These are phyloP conservation scores for Denticeps clupeoides DNA, from an alignment of 2,797 vertebrate species.

Conservation along the genomic window DNA sequence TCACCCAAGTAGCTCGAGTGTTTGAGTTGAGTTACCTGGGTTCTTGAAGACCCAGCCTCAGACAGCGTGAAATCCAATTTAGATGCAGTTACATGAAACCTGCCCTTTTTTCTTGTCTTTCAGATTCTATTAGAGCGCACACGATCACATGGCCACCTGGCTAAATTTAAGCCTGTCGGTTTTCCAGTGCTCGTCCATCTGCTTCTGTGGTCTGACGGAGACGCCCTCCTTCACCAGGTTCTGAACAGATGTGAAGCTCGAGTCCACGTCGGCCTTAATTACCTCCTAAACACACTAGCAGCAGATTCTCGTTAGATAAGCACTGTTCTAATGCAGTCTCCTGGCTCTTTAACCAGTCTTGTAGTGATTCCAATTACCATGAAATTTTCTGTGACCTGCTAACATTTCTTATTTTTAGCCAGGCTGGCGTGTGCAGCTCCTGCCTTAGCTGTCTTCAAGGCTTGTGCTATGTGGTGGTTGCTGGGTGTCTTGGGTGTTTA, in stretches of 20 bases:
- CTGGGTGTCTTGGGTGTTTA: no score
- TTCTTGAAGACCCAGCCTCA: not conserved
- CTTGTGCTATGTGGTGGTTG: no score
- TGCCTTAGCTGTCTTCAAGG: constrained; percentile 2
- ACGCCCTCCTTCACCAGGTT: constrained; percentile 16
- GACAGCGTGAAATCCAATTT: constrained; percentile 20
- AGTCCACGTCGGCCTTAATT: constrained; percentile 49
- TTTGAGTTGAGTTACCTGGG: not conserved
- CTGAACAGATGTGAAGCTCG: constrained; percentile 22
- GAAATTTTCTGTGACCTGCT: constrained; percentile 34
- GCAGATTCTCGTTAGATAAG: constrained; percentile 43
- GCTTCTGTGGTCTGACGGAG: constrained; percentile 32
- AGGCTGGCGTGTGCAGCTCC: constrained; percentile 3
- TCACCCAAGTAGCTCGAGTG: no score
- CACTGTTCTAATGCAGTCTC: constrained; percentile 35
- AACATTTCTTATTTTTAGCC: constrained; percentile 13
- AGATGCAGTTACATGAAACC: constrained; percentile 37
- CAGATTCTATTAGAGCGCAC: constrained; percentile 36
- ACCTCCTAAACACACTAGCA: constrained; percentile 36
- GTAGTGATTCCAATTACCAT: constrained; percentile 35
- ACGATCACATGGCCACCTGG: constrained; percentile 40
- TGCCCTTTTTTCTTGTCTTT: constrained; percentile 12
- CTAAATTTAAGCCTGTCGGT: constrained; percentile 45
- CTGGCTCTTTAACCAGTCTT: constrained; percentile 31
- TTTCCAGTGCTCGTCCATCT: constrained; percentile 32